Conservation (phyloP, 2,797 vertebrate genomes). For the Ateles fusciceps region DNA sequence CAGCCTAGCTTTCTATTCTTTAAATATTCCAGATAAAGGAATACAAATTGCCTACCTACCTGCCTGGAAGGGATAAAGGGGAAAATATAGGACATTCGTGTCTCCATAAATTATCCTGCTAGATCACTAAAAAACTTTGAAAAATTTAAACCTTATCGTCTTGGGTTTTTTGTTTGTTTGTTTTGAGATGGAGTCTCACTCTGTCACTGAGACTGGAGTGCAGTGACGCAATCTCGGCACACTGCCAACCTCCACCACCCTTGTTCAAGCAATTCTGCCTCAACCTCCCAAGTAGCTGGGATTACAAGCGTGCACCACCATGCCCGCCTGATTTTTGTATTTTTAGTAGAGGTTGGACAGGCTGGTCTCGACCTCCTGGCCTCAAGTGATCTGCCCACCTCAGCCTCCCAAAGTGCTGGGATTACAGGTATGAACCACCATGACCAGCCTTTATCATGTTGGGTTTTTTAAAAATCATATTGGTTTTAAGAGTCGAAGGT, state of each 20-base stretch:
- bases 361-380: no score
- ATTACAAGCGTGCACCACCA: no score
- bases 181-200: neutral
- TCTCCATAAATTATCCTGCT: neutral
- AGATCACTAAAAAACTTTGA: neutral
- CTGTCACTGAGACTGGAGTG: neutral
- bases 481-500: no score
- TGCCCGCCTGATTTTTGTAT: no score
- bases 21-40: neutral
- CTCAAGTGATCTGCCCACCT: no score
- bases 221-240: neutral
- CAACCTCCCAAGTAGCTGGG: no score
- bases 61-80: neutral
- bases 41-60: neutral
- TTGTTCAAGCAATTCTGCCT: neutral
- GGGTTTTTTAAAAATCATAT: no score
- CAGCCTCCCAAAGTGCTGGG: no score
- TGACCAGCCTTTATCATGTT: no score
- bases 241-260: neutral
- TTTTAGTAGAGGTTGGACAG: no score
- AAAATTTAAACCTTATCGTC: neutral
- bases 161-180: neutral
- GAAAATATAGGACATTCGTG: neutral
- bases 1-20: neutral
- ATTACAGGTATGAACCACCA: no score